Conservation (phyloP, 2,113 vertebrate species). For the Rhipidura dahli region DNA sequence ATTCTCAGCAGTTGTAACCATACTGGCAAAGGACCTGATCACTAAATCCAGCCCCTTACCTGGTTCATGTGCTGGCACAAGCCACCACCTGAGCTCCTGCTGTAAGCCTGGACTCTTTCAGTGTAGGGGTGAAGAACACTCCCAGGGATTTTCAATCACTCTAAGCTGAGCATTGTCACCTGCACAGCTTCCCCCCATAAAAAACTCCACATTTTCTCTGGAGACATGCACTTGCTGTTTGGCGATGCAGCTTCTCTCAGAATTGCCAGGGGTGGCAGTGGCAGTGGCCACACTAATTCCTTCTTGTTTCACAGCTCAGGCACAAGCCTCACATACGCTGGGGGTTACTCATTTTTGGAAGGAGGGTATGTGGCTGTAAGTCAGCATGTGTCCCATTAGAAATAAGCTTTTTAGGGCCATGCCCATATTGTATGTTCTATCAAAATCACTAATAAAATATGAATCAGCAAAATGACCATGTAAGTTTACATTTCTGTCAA, state of each 20-base stretch:
- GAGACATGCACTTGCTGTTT: not conserved
- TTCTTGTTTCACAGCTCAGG: not conserved
- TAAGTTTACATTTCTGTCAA: not conserved
- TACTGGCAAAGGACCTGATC: not conserved
- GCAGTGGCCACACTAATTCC: not conserved
- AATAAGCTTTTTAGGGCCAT: conserved; percentile 2
- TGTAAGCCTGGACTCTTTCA: not conserved
- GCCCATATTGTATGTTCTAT: not conserved
- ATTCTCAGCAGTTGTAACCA: not conserved
- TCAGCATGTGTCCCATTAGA: conserved; percentile 23
- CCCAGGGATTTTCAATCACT: not conserved
- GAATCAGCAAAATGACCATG: conserved; percentile 2
- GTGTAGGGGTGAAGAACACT: not conserved
- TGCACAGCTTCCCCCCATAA: not conserved
- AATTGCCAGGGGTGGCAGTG: not conserved
- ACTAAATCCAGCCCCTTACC: not conserved
- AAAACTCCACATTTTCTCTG: not conserved
- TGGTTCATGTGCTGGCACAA: not conserved
- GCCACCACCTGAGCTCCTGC: not conserved
- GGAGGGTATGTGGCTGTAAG: not conserved
- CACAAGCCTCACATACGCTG: not conserved
- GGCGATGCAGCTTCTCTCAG: not conserved
- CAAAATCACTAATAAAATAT: conserved; percentile 25
- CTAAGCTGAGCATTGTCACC: not conserved
- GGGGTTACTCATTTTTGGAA: conserved; percentile 27